Percentiles rank a stretch among this genome's conserved stretches.
phyloP scores from a whole-genome alignment of 2,797 vertebrate species.

The Synanceia verrucosa region DNA sequence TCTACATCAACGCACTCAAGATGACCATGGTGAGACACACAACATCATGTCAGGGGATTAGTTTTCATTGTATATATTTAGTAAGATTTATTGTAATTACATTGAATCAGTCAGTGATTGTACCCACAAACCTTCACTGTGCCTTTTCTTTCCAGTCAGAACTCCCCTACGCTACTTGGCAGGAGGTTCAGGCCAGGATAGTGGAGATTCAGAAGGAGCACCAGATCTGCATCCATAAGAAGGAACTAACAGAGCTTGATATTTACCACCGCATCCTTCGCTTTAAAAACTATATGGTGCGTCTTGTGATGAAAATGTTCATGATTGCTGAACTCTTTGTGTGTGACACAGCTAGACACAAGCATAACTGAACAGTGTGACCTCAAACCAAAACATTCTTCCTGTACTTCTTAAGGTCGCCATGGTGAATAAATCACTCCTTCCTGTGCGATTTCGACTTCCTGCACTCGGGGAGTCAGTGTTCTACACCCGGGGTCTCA shows the following conservation, averaged over 20 bases:
- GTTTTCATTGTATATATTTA: not conserved
- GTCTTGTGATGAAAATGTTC: constrained; percentile 9
- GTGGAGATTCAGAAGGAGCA: constrained; percentile 99
- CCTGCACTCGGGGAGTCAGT: constrained; percentile 89
- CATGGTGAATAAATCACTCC: constrained; percentile 97
- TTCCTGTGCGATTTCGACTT: constrained; percentile 92
- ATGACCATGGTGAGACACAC: constrained; percentile 91
- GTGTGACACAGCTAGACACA: not conserved
- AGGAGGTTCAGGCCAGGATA: constrained; percentile 96
- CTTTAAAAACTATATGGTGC: constrained; percentile 99
- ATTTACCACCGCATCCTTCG: constrained; percentile 98
- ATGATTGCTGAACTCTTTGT: not conserved
- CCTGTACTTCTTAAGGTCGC: constrained; percentile 77
- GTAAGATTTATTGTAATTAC: not conserved
- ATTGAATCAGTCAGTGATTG: not conserved
- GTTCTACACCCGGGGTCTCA: constrained; percentile 96
- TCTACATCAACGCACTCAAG: constrained; percentile 94
- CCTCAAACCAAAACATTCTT: constrained; percentile 10
- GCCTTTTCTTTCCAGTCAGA: constrained; percentile 78
- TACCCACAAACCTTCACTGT: not conserved
- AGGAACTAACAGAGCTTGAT: constrained; percentile 94
- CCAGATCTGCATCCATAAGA: constrained; percentile 99
- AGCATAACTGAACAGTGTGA: not conserved
- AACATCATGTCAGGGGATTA: not conserved
- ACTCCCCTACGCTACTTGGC: constrained; percentile 96